Evolutionary conservation across 1,140 invertebrate genomes (phyloP), one percentile per base, ranked within the genome.

Genomic region (Dinothrombium tinctorium): DNA sequence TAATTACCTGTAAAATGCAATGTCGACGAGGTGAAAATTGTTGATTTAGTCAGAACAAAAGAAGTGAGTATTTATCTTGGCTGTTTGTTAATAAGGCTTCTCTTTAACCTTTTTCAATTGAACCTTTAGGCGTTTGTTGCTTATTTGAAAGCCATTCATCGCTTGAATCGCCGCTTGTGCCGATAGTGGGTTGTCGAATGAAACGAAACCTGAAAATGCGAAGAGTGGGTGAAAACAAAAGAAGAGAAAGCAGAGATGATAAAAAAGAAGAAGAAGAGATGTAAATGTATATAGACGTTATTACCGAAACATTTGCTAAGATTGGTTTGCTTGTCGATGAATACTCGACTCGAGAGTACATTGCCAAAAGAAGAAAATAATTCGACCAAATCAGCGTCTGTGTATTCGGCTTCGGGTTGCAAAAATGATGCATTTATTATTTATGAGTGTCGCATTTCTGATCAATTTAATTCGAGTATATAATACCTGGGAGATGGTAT

Each of bases 261-360:
- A 32, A 17, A 17, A 32, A 32, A 32, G 5, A 14, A 32, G 17
- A 8, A 22, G 33, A 36, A 22, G 14, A 22, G 4, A 7, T 32
- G 29, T 5, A 21, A n/a, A 28, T 28, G 26, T 29, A n/a, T 4
- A 3, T 36, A 20, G 33, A 5, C 19, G 33, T 19, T 20, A 8
- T 28, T 28, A 78, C 89, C 89, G 65, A 95, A 96, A 66, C 89
- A 95, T 66, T 95, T 95, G 56, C 84, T 92, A 48, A 89, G 69
- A 62, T 92, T 94, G 42, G 89, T 96, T 58, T 89, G 78, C 66
- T 90, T 94, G 66, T 98, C 89, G 63, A 96, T 89, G 65, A 94
- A 96, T 60, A 98, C 89, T 69, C 95, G 95, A 52, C 89, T 86
- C 44, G 87, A 95, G 53, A 98, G 74, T 52, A 96, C 82, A 58